Base-by-base conservation (phyloP, 2,888 invertebrate species). In the Tricholauxania praeusta region DNA sequence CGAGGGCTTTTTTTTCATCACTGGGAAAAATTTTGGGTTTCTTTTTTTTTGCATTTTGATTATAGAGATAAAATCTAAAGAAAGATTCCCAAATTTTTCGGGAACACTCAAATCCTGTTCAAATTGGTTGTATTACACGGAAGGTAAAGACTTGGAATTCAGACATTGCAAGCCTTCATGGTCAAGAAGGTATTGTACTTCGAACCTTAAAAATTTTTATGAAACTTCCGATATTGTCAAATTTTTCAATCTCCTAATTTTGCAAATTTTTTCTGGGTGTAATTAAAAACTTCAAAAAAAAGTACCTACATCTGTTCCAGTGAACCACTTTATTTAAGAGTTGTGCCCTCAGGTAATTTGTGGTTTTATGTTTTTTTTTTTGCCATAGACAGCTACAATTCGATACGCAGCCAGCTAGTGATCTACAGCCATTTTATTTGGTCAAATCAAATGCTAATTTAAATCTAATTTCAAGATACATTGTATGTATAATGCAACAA, bases 371-470 rank as follows among this genome's bases (percentile, higher is more conserved):
- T 62, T 71, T 52, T 39, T 39, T 10, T 10, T 39, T 39, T 39
- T 1, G 8, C 1, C 10, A 8, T 39, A 39, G 39, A 39, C 39
- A 39, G 39, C 39, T 10, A 39, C 39, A 39, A 39, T 39, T 10
- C 39, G 39, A 39, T 39, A 39, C 60, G 17, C 53, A 52, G 28
- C n/a, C 15, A 14, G 12, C 65, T 17, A 7, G 12, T 65, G n/a
- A 65, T 19, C 52, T 49, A 51, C 19, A 12, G 51, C 51, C 22
- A n/a, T 28, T 53, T 49, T 76, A 76, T 74, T 77, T 78, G 75
- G 77, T 71, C 80, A 82, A 82, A 82, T 80, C 82, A 80, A 81
- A 82, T 78, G 80, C 81, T 78, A 82, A 82, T 81, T 79, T 78
- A 82, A 82, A 82, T 79, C 82, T 81, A 81, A 82, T 81, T 81